These are phyloP conservation scores for Felis catus DNA, from an alignment of 2,113 vertebrate species.

Conservation along the genomic window DNA sequence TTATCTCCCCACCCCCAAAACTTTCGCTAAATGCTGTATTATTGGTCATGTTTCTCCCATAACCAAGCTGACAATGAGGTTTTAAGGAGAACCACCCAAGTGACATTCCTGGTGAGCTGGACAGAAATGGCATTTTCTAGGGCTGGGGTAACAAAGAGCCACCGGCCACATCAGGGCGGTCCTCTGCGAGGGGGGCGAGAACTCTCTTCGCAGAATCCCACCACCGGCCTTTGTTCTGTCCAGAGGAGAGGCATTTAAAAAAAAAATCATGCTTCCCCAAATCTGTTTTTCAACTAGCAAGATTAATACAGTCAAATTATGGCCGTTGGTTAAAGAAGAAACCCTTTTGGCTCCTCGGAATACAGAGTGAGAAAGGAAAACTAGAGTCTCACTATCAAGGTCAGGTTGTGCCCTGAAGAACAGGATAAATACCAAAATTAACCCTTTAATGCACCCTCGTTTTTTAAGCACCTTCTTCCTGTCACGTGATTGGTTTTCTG, in stretches of 20 bases:
- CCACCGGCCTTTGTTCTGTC: conserved; percentile 36
- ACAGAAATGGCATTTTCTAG: not conserved
- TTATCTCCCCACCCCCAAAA: not conserved
- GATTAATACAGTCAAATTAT: conserved; percentile 44
- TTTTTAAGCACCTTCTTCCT: conserved; percentile 65
- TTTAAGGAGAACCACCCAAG: not conserved
- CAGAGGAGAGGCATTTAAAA: conserved; percentile 24
- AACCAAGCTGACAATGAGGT: not conserved
- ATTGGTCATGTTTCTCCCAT: not conserved
- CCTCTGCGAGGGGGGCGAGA: not conserved
- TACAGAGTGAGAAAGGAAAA: not conserved
- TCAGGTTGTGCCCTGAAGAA: not conserved
- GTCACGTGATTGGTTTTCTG: conserved; percentile 73
- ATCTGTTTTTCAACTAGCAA: conserved; percentile 63
- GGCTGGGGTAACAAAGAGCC: not conserved
- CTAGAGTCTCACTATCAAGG: conserved; percentile 42
- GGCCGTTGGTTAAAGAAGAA: not conserved
- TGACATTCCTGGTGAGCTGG: not conserved
- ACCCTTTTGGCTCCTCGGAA: not conserved
- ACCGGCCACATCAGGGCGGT: not conserved
- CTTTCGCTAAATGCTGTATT: not conserved
- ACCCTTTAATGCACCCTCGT: conserved; percentile 44
- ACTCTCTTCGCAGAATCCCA: conserved; percentile 29
- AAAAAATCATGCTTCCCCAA: conserved; percentile 49
- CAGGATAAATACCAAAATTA: not conserved